Percentiles rank a stretch among this genome's conserved stretches.
Conservation (phyloP, 2,888 invertebrate species). For the Aleiodes testaceus region DNA sequence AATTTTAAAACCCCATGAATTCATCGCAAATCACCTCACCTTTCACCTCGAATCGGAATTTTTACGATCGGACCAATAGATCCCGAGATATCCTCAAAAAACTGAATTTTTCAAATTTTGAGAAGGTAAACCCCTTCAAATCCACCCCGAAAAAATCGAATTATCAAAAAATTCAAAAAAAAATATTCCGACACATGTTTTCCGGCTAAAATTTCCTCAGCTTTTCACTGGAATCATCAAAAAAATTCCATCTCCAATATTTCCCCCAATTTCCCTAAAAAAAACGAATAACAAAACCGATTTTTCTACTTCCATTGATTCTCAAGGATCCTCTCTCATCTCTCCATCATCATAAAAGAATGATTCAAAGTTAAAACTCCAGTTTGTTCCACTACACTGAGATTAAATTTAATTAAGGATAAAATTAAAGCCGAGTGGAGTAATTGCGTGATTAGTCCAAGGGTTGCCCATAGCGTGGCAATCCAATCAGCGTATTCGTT, state of each 20-base stretch:
- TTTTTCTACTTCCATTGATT: slow-evolving; percentile 27
- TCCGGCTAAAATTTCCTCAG: background rate
- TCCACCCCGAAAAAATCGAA: no score
- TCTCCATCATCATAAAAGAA: background rate
- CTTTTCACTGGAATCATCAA: no score
- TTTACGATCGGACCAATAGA: no score
- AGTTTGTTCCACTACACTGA: slow-evolving; percentile 57
- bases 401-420: slow-evolving; percentile 70
- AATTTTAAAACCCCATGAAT: no score
- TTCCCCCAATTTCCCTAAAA: no score
- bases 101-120: no score
- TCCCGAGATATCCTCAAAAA: no score
- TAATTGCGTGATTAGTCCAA: slow-evolving; percentile 67
- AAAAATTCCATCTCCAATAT: background rate
- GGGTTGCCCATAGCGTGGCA: slow-evolving; percentile 53
- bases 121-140: no score
- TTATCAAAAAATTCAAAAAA: background rate
- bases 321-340: background rate
- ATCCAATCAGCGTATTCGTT: slow-evolving; percentile 66
- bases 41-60: no score
- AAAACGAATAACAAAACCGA: background rate
- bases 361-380: slow-evolving; percentile 5
- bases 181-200: background rate
- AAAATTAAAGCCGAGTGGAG: slow-evolving; percentile 64
- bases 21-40: no score